Evolutionary conservation across 2,888 invertebrate genomes (phyloP), one percentile per base, ranked within the genome.

Genomic region (Spodoptera exigua): DNA sequence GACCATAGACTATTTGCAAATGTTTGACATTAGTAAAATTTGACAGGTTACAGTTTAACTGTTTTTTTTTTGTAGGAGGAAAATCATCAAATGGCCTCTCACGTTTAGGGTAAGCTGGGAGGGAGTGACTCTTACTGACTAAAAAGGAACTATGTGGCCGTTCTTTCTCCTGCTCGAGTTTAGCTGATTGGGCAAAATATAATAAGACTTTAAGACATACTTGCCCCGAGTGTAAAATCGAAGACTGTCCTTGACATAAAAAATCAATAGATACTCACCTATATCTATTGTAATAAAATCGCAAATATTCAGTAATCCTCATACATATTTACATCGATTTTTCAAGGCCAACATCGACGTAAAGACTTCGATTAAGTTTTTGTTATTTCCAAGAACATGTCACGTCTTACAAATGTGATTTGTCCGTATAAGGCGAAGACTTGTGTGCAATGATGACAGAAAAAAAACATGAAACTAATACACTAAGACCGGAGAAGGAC

Each of bases 401-500:
- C 39, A 55, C 34, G 41, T 39, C 18, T 41, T 12, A 36, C n/a
- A 39, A 53, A 27, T 3, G 4, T 53, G 51, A 34, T 58, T 57
- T 27, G 7, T 5, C 74, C 58, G 18, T 78, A 61, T 62, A 75
- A 16, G 76, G 76, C 14, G 27, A 41, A 2, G 54, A 53, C 52
- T 62, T 54, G 58, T 66, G 41, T 17, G 52, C 43, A 76, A 59
- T 51, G 46, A 52, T 43, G 51, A 53, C 69, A 69, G 81, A 79
- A 78, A 78, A 80, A 80, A 80, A 80, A 77, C 71, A 64, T 63
- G 62, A 67, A 67, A 65, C 70, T 70, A 73, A 76, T 65, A 64
- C 65, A 65, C 56, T 61, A 54, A 63, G 62, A 70, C 82, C 78
- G 41, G 74, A 82, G 82, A 90, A 87, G 89, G 89, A 83, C 84